Base-by-base conservation (phyloP, 2,797 vertebrate species). In the Takifugu rubripes region DNA sequence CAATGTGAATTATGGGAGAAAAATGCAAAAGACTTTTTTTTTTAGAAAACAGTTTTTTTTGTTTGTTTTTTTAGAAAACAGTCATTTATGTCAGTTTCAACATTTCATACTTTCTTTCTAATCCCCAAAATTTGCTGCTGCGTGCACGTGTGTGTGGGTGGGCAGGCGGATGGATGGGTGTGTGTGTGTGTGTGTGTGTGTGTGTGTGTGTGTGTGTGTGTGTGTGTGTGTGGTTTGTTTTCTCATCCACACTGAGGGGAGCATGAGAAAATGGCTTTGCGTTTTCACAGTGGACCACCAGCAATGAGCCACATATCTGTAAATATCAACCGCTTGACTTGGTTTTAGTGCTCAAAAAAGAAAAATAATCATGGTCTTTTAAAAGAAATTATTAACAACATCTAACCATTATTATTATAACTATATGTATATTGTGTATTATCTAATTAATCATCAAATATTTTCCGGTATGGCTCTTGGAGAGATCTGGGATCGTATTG, bases 261-360 rank as follows among this genome's bases (percentile, higher is more conserved):
- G 48, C 58, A 25, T 81, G 76, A 49, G 70, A 83, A 84, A 78
- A 55, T 76, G 68, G 29, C 72, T 64, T 51, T 0, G 12, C 47
- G 43, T 31, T 60, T 54, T 15, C 27, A 49, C 53, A 52, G 44
- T 25, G 66, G 79, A 70, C 70, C 77, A 78, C 70, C 75, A 79
- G 53, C 64, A 63, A 60, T 14, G 36, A 40, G 27, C 43, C 61
- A 44, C 54, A 63, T 49, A 33, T 43, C 50, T 56, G 10, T 46
- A 46, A 48, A 64, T 62, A 62, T 40, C 59, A 59, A 57, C 49
- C 58, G 47, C 46, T 55, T 59, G 12, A 56, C 5, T 17, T 43
- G 9, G 14, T 5, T 6, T 54, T 44, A 44, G 43, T 43, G 16
- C 43, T 44, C 36, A 40, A 40, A 14, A 21, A 33, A 33, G 31